Percentiles rank a stretch among this genome's conserved stretches.
Evolutionary conservation across 1,140 invertebrate genomes (phyloP).

Genomic region (Lepidurus apus): DNA sequence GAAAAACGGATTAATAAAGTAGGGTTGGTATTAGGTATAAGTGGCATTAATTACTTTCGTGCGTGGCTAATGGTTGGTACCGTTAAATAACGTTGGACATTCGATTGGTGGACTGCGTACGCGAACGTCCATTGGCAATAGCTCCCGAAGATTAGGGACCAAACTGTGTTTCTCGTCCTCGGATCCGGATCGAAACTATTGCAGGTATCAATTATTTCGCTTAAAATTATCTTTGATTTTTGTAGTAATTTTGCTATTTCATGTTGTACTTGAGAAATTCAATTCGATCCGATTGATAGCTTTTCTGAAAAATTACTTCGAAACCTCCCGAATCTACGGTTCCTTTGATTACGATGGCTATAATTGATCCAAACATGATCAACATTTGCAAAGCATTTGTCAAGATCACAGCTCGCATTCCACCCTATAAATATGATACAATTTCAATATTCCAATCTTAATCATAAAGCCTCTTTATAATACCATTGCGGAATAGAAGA

Average conservation of each 20-base stretch:
- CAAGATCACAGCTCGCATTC: slow-evolving; percentile 23
- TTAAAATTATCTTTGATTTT: neutral
- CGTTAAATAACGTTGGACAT: slow-evolving; percentile 37
- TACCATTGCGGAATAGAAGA: slow-evolving; percentile 25
- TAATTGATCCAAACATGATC: slow-evolving; percentile 15
- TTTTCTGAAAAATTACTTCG: slow-evolving; percentile 29
- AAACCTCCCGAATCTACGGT: neutral
- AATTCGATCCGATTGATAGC: slow-evolving; percentile 35
- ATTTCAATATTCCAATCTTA: neutral
- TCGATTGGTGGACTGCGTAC: slow-evolving; percentile 36
- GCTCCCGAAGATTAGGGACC: slow-evolving; percentile 35
- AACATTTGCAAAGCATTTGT: slow-evolving; percentile 17
- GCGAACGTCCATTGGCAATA: slow-evolving; percentile 29
- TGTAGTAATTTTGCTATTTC: neutral
- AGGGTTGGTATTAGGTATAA: neutral
- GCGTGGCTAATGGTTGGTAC: slow-evolving; percentile 31
- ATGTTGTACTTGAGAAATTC: slow-evolving; percentile 40
- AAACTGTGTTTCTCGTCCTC: slow-evolving; percentile 35
- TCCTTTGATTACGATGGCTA: slow-evolving; percentile 15
- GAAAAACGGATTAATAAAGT: too few species aligned
- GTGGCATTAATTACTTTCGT: slow-evolving; percentile 25
- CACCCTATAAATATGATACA: neutral
- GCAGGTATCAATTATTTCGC: slow-evolving; percentile 28
- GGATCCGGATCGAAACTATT: slow-evolving; percentile 34
- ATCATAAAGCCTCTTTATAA: neutral